Base-by-base conservation (phyloP, 2,888 invertebrate species). In the Drosophila koepferae region DNA sequence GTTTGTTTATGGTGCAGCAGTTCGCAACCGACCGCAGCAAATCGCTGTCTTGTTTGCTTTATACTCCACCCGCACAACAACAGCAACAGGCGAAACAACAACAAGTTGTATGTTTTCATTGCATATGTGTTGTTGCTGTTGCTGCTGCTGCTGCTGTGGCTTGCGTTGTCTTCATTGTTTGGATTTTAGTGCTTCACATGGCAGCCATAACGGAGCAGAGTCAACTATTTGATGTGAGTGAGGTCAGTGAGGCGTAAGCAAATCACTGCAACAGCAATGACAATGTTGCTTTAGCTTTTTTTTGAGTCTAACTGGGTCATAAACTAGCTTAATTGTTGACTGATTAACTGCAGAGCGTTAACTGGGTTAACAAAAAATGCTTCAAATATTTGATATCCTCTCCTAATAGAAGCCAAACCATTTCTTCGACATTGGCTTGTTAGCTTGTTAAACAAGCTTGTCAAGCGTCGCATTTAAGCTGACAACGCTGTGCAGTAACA, bases 81-180 rank as follows among this genome's bases (percentile, higher is more conserved):
- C 31, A 51, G 16, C 38, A 59, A 46, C 66, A 36, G 31, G 7
- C 28, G 23, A 51, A 14, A 62, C 65, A 79, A 66, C 65, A 58
- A 40, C 69, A 64, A 54, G 59, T 65, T 51, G 53, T 49, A 51
- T 80, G 73, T 70, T 71, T 65, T 62, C 73, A 58, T 67, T 60
- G 80, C 60, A 56, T 63, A 18, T 58, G 46, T 40, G 23, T 58
- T 5, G 40, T 40, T 40, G 38, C 5, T 38, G 14, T 4, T 38
- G 12, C 14, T 38, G 14, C 14, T 38, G 14, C 8, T 38, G 43
- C 38, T 48, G 44, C 48, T 18, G 40, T 54, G 46, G 56, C 46
- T 55, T 53, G 49, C 51, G 49, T 53, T 70, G 63, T 63, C 53
- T 58, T 74, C 74, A 74, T 78, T 77, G 77, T 65, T 66, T 70